phyloP scores from a whole-genome alignment of 2,113 vertebrate species.

The Syngnathoides biaculeatus region DNA sequence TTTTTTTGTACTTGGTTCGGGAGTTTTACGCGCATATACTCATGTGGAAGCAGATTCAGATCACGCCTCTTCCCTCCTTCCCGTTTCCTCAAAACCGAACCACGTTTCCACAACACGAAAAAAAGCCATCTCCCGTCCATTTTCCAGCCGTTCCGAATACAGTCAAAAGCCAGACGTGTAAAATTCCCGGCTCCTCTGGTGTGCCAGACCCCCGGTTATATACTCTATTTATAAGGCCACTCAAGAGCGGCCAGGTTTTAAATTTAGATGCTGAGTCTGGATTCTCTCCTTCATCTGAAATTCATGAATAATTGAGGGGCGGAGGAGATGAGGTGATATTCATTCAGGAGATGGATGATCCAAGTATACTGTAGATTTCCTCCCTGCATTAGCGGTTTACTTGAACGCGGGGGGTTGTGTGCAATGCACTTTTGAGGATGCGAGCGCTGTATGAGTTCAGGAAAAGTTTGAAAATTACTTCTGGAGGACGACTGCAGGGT shows the following conservation, averaged over 20 bases:
- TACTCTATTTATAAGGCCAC: constrained; percentile 4
- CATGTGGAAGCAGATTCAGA: not conserved
- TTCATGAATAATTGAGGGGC: constrained; percentile 13
- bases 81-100: not conserved
- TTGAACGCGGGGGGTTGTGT: not conserved
- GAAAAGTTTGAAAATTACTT: not conserved
- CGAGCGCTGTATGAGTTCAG: not conserved
- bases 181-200: not conserved
- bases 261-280: constrained; percentile 17
- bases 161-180: not conserved
- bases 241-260: constrained; percentile 3
- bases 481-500: not conserved
- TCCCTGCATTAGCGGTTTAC: not conserved
- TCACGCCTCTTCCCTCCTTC: not conserved
- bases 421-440: not conserved
- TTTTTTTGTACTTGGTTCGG: not conserved
- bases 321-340: constrained; percentile 11
- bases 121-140: not conserved
- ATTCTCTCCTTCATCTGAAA: constrained; percentile 13
- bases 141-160: not conserved
- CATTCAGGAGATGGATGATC: constrained; percentile 12
- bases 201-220: not conserved
- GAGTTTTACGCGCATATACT: not conserved
- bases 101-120: not conserved
- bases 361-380: not conserved